A percentile compares a stretch with the other conserved stretches of the same genome.
phyloP scores from a whole-genome alignment of 2,113 vertebrate genomes.

The Plectropomus leopardus region DNA sequence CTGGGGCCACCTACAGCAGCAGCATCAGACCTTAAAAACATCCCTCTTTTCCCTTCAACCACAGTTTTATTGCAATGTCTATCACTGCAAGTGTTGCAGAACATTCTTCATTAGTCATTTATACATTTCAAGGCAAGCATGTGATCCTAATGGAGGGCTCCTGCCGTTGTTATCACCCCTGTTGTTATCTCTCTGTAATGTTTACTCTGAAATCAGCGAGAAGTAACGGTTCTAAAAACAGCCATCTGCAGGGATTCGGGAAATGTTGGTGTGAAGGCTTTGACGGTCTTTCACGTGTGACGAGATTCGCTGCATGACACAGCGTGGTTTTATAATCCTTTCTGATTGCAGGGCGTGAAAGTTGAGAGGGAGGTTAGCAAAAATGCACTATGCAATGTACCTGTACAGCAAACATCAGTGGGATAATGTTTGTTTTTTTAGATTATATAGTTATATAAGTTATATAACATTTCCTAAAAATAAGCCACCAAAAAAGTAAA shows the following conservation, averaged over 20 bases:
- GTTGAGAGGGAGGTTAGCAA: constrained; percentile 23
- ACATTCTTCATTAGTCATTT: neutral
- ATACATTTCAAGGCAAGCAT: neutral
- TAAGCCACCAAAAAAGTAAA: no score
- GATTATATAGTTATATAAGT: no score
- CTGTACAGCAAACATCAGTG: neutral
- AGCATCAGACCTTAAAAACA: constrained; percentile 9
- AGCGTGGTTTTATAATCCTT: constrained; percentile 41
- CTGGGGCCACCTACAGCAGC: constrained; percentile 31
- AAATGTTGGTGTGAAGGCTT: neutral
- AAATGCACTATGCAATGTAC: neutral
- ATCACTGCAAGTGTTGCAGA: neutral
- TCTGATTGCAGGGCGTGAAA: constrained; percentile 31
- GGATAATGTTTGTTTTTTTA: neutral
- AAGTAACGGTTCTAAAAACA: neutral
- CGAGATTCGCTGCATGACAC: neutral
- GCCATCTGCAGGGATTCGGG: neutral
- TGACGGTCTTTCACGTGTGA: constrained; percentile 1
- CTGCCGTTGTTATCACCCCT: neutral
- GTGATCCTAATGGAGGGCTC: neutral
- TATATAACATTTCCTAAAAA: no score
- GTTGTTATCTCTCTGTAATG: neutral
- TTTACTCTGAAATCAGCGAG: neutral
- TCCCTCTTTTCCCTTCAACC: neutral
- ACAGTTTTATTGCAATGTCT: neutral